Conservation (phyloP, 35 echinoderm and acorn worm genomes). For the Holothuria glaberrima region DNA sequence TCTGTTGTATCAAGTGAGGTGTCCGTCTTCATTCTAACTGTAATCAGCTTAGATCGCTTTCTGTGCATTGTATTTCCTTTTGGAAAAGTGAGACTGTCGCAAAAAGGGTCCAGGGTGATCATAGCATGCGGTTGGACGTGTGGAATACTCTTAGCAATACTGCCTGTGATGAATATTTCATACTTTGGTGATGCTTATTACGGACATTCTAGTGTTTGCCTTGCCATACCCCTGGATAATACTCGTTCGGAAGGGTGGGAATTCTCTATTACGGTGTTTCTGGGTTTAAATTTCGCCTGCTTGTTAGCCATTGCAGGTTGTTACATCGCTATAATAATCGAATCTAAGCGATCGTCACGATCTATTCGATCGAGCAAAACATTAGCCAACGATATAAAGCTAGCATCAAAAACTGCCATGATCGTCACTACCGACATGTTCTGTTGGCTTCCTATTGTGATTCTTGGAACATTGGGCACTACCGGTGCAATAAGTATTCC, state of each 20-base stretch:
- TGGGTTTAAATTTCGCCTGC: constrained; percentile 66
- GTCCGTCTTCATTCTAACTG: constrained; percentile 78
- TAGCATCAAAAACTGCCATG: constrained; percentile 62
- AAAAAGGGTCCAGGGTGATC: neutral
- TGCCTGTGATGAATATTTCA: neutral
- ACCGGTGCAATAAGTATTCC: constrained; percentile 35
- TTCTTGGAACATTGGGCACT: constrained; percentile 43
- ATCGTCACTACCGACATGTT: constrained; percentile 70
- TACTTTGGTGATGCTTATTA: constrained; percentile 79
- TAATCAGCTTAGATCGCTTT: constrained; percentile 89
- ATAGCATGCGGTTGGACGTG: constrained; percentile 34
- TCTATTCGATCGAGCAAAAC: constrained; percentile 42
- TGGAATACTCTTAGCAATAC: neutral
- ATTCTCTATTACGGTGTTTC: constrained; percentile 74
- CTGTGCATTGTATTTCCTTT: constrained; percentile 86
- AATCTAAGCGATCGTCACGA: constrained; percentile 62
- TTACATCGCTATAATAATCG: constrained; percentile 70
- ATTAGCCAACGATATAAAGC: constrained; percentile 18
- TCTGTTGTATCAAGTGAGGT: constrained; percentile 80
- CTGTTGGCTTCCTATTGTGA: constrained; percentile 83
- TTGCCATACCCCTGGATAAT: constrained; percentile 69
- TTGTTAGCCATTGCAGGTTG: constrained; percentile 60
- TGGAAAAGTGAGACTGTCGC: neutral
- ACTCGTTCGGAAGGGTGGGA: constrained; percentile 45
- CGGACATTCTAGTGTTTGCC: constrained; percentile 75